These are phyloP conservation scores for Holocentrus rufus DNA, from an alignment of 2,797 vertebrate species.

Conservation along the genomic window DNA sequence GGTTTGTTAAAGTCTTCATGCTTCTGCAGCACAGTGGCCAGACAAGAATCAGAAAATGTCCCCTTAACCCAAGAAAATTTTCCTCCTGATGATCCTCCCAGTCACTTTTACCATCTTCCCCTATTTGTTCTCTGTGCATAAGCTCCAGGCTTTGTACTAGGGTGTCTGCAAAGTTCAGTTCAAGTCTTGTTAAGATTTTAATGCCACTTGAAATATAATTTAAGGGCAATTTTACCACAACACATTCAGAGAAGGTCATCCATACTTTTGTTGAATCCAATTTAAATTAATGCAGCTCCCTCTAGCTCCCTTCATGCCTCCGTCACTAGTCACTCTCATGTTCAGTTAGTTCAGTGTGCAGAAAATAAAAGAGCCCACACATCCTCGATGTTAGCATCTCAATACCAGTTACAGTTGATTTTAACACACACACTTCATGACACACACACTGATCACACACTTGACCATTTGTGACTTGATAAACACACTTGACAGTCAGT, in stretches of 20 bases:
- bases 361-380: too few relatives aligned
- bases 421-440: too few relatives aligned
- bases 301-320: too few relatives aligned
- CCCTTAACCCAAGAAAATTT: too few relatives aligned
- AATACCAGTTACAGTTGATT: too few relatives aligned
- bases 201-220: background rate
- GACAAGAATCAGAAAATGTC: background rate
- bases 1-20: too few relatives aligned
- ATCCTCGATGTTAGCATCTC: too few relatives aligned
- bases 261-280: background rate
- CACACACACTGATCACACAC: too few relatives aligned
- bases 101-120: background rate
- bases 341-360: too few relatives aligned
- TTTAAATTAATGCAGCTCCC: background rate
- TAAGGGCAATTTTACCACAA: background rate
- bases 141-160: background rate
- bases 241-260: conserved; percentile 3
- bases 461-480: too few relatives aligned
- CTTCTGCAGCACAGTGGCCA: background rate
- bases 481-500: too few relatives aligned
- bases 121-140: background rate
- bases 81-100: background rate
- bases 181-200: conserved; percentile 1
- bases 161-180: background rate
- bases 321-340: too few relatives aligned